A percentile compares a stretch with the other conserved stretches of the same genome.
Conservation (phyloP, 37 sponge, comb jelly and placozoan species). For the Spongia lamella region DNA sequence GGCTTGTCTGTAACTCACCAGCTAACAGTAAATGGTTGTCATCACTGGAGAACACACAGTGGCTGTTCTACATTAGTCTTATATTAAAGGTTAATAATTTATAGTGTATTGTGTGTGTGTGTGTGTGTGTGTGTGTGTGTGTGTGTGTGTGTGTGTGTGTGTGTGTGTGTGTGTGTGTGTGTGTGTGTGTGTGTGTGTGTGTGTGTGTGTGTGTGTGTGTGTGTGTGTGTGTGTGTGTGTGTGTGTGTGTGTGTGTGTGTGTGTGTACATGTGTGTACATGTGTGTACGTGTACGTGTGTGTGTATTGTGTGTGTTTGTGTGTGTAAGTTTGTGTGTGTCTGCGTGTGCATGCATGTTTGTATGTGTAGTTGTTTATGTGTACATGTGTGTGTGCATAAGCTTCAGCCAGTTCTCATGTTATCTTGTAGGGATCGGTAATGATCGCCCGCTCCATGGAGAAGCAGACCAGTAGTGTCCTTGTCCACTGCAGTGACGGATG, state of each 20-base stretch:
- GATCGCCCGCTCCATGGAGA: slow-evolving; percentile 78
- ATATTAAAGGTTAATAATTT: slow-evolving; percentile 80
- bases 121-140: background rate
- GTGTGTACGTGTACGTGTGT: background rate
- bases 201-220: background rate
- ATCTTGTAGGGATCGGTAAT: slow-evolving; percentile 61
- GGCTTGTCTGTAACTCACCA: slow-evolving; percentile 57
- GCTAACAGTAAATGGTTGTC: slow-evolving; percentile 83
- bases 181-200: background rate
- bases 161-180: background rate
- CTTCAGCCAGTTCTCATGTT: slow-evolving; percentile 4
- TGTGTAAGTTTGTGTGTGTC: background rate
- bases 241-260: background rate
- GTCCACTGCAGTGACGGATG: slow-evolving; percentile 99
- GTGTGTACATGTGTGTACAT: background rate
- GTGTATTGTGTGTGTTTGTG: background rate
- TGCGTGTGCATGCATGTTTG: background rate
- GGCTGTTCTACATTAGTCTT: slow-evolving; percentile 85
- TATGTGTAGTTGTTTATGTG: background rate
- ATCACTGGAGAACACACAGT: slow-evolving; percentile 83
- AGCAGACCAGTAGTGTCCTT: slow-evolving; percentile 63
- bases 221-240: background rate
- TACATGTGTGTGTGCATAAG: background rate
- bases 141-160: background rate
- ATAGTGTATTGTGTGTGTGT: background rate